Base-by-base conservation (phyloP, 2,113 vertebrate genomes). In the Lanius ludovicianus region DNA sequence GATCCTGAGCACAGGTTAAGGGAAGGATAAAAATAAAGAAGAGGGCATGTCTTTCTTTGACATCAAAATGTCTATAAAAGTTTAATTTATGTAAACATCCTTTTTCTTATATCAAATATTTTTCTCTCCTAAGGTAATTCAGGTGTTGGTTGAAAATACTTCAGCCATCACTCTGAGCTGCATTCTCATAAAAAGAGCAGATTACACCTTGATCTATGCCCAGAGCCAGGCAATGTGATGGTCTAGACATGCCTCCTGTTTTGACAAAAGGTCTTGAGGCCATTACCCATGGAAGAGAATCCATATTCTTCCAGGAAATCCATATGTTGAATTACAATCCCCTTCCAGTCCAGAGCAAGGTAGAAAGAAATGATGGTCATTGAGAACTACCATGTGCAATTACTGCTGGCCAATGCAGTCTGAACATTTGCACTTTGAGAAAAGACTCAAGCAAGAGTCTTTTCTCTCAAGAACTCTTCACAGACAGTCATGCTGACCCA, bases 131-230 rank as follows among this genome's bases (percentile, higher is more conserved):
- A 23, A 46, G 16, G 6, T 33, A 37, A 62, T 75, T 53, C 37
- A 53, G 37, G 5, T 44, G 50, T 56, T 82, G 15, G 3, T 39
- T 49, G n/a, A 70, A 93, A 93, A 86, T 9, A 75, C 3, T 83
- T 62, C 13, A 76, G 37, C 37, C 28, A 65, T n/a, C 4, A 31
- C 23, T 91, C 21, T 31, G 24, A 79, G 27, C n/a, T 50, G 3
- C 16, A 13, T 30, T 31, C 6, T 59, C 25, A 57, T 11, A 63
- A 89, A 27, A 7, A 28, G 6, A 73, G 28, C 12, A 63, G 19
- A 46, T 31, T 39, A 20, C 16, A 50, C 16, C n/a, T 28, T 71
- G 53, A 22, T 52, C n/a, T 41, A 28, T 0, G 0, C 19, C 39
- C 46, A 65, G 69, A 78, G 25, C 7, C 41, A 33, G 55, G 69